phyloP scores from a whole-genome alignment of 1,140 invertebrate species.

The Drosophila triauraria region DNA sequence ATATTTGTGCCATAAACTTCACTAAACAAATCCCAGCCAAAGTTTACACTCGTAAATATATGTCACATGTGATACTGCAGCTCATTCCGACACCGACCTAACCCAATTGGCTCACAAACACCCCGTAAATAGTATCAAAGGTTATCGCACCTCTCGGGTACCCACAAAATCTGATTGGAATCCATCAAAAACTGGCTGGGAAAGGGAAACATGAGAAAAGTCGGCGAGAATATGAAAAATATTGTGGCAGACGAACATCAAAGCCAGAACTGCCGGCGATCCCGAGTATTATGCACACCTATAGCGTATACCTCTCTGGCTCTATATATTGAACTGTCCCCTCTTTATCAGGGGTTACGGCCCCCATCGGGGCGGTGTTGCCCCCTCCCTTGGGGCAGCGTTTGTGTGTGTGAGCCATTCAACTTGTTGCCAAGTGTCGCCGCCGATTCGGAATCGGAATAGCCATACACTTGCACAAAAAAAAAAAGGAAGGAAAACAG shows the following conservation, averaged over 20 bases:
- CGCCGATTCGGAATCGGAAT: constrained; percentile 38
- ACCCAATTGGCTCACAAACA: constrained; percentile 24
- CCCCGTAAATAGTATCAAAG: constrained; percentile 5
- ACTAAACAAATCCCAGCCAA: background rate
- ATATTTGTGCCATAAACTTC: background rate
- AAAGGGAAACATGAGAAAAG: constrained; percentile 46
- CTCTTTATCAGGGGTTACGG: constrained; percentile 46
- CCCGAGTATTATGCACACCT: constrained; percentile 32
- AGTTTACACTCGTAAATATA: too few species aligned
- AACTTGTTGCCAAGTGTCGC: constrained; percentile 74
- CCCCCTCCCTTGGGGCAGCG: constrained; percentile 7
- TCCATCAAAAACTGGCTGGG: constrained; percentile 39
- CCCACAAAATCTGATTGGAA: constrained; percentile 40
- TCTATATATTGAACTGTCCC: constrained; percentile 37
- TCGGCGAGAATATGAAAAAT: constrained; percentile 41
- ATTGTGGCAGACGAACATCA: constrained; percentile 55
- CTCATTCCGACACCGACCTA: constrained; percentile 23
- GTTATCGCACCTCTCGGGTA: constrained; percentile 25
- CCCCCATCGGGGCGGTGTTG: constrained; percentile 26
- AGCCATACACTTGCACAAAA: constrained; percentile 33
- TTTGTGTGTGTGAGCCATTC: constrained; percentile 39
- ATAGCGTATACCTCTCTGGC: constrained; percentile 8
- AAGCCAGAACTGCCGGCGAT: constrained; percentile 29
- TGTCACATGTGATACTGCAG: background rate
- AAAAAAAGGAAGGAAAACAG: constrained; percentile 12